phyloP scores from a whole-genome alignment of 2,888 invertebrate species.

The Spialia ferax region DNA sequence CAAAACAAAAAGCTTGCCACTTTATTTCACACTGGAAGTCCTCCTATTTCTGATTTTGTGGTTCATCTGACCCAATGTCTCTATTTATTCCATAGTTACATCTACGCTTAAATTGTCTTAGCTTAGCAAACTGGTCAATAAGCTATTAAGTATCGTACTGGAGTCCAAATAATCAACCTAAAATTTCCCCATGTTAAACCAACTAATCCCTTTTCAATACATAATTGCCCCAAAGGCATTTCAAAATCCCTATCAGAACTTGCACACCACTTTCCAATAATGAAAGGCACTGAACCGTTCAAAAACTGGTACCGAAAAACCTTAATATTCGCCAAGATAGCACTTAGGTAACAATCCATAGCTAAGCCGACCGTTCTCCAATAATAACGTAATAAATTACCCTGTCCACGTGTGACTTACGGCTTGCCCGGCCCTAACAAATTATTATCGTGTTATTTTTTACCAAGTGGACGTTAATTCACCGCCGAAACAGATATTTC shows the following conservation, averaged over 20 bases:
- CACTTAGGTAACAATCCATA: constrained; percentile 6
- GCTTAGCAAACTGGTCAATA: no score
- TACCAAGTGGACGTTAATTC: constrained; percentile 52
- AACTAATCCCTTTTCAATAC: not conserved
- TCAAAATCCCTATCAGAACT: not conserved
- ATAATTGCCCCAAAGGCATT: not conserved
- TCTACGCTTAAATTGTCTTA: no score
- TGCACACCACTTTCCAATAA: not conserved
- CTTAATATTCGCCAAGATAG: constrained; percentile 13
- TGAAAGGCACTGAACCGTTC: not conserved
- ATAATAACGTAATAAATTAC: constrained; percentile 37
- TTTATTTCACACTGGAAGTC: no score
- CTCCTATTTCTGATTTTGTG: no score
- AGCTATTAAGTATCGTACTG: not conserved
- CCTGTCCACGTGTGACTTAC: constrained; percentile 47
- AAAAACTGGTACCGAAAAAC: not conserved
- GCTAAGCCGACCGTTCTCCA: constrained; percentile 23
- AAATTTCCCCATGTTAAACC: not conserved
- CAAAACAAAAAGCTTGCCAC: no score
- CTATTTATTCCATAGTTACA: no score
- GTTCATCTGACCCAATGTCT: no score
- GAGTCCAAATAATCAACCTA: not conserved
- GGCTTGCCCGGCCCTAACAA: constrained; percentile 50
- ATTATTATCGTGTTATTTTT: constrained; percentile 57
- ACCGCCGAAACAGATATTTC: constrained; percentile 33